Conservation (phyloP, 2,888 invertebrate species). For the Cyrtodaria siliqua region DNA sequence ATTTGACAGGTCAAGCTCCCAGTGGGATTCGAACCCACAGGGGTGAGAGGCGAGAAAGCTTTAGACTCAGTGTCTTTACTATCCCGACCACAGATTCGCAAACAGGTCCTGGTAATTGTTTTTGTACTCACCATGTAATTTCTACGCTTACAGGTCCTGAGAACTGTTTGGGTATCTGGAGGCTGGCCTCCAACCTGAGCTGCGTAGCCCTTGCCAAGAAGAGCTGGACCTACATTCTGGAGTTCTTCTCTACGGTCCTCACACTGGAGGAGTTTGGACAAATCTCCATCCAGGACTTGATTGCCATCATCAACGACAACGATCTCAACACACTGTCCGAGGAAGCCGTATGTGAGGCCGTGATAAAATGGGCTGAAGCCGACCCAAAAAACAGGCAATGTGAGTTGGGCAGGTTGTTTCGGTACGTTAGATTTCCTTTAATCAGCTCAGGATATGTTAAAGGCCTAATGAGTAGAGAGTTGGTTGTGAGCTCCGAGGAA, state of each 20-base stretch:
- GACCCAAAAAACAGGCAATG: slow-evolving; percentile 86
- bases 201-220: slow-evolving; percentile 90
- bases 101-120: too few relatives aligned
- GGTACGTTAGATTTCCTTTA: slow-evolving; percentile 61
- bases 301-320: slow-evolving; percentile 92
- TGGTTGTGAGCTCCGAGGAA: slow-evolving; percentile 16
- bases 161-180: slow-evolving; percentile 94
- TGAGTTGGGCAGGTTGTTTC: slow-evolving; percentile 53
- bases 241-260: slow-evolving; percentile 63
- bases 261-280: slow-evolving; percentile 71
- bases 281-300: slow-evolving; percentile 91
- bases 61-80: too few relatives aligned
- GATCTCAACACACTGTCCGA: slow-evolving; percentile 95
- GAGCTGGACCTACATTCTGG: slow-evolving; percentile 90
- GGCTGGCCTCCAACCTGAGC: slow-evolving; percentile 92
- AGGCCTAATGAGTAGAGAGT: slow-evolving; percentile 21
- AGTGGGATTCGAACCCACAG: too few relatives aligned
- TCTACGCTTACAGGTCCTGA: slow-evolving; percentile 88
- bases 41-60: too few relatives aligned
- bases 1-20: too few relatives aligned
- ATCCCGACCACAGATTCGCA: too few relatives aligned
- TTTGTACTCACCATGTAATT: too few relatives aligned
- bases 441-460: slow-evolving; percentile 63
- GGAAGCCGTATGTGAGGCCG: slow-evolving; percentile 91
- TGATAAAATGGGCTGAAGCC: slow-evolving; percentile 90